Percentiles rank a stretch among this genome's conserved stretches.
Conservation (phyloP, 2,113 vertebrate genomes). For the Thomomys bottae region DNA sequence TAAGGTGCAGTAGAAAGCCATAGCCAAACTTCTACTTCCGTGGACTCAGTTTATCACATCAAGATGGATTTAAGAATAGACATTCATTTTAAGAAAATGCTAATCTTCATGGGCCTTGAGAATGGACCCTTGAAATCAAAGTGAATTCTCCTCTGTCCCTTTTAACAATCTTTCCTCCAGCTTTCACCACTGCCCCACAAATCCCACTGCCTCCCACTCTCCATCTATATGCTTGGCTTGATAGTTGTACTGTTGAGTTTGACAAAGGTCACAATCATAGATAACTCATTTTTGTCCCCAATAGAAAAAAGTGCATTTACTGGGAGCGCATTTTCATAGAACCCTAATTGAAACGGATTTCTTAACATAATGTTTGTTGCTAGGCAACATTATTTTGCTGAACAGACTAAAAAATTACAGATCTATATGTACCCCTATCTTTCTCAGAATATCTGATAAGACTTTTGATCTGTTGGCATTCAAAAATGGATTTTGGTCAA, state of each 20-base stretch:
- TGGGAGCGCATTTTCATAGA: not conserved
- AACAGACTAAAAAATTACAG: not conserved
- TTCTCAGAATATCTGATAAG: not conserved
- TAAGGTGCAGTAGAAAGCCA: constrained; percentile 83
- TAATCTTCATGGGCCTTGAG: not conserved
- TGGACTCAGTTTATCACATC: constrained; percentile 76
- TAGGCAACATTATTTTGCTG: not conserved
- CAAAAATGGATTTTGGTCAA: constrained; percentile 27
- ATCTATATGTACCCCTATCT: not conserved
- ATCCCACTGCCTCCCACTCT: not conserved
- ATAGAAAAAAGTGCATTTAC: not conserved
- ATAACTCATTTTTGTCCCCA: fast-evolving
- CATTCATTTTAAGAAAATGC: constrained; percentile 11
- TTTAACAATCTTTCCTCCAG: not conserved
- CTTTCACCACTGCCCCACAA: not conserved
- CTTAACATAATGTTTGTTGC: not conserved
- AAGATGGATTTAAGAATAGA: constrained; percentile 62
- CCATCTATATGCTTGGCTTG: not conserved
- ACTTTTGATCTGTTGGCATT: constrained; percentile 30
- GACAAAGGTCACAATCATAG: not conserved
- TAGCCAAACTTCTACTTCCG: constrained; percentile 80
- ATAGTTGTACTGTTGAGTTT: not conserved
- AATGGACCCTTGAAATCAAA: not conserved
- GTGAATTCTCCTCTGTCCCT: not conserved
- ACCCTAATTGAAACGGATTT: not conserved